These are phyloP conservation scores for Ichneumoninae sp. DNA, from an alignment of 2,888 invertebrate species.

Conservation along the genomic window DNA sequence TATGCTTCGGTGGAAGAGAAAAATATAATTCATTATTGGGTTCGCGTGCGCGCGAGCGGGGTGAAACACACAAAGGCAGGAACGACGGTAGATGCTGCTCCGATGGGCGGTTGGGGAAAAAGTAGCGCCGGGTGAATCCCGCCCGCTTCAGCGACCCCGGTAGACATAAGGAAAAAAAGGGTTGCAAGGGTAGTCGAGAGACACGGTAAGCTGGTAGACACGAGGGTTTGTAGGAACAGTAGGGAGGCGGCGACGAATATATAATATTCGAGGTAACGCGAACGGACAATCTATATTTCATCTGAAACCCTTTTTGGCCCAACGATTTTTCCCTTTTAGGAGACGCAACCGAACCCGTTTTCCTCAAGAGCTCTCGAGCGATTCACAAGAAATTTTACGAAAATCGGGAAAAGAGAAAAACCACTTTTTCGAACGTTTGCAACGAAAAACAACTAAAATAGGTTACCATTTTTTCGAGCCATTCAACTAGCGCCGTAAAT, in stretches of 20 bases:
- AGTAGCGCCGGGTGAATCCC: conserved; percentile 78
- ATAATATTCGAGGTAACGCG: conserved; percentile 57
- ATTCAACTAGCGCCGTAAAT: not conserved
- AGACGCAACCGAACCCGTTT: not conserved
- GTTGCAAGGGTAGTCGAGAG: conserved; percentile 72
- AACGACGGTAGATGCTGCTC: conserved; percentile 47
- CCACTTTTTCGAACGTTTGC: not conserved
- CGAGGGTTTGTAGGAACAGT: conserved; percentile 66
- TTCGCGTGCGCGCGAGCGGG: conserved; percentile 40
- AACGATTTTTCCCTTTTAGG: not conserved
- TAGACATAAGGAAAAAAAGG: conserved; percentile 74
- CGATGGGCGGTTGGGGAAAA: conserved; percentile 54
- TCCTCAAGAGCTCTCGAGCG: not conserved
- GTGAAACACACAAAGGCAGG: conserved; percentile 53
- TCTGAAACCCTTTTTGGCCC: conserved; percentile 25
- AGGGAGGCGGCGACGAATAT: conserved; percentile 65
- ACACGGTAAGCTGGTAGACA: conserved; percentile 53
- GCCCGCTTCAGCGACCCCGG: conserved; percentile 76
- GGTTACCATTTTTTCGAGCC: not conserved
- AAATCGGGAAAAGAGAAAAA: not conserved
- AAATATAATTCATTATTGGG: conserved; percentile 83
- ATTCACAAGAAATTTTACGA: not conserved
- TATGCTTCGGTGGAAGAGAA: conserved; percentile 83
- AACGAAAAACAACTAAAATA: not conserved
- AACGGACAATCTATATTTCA: conserved; percentile 68